phyloP scores from a whole-genome alignment of 2,888 invertebrate species.

The Bimastos eiseni region DNA sequence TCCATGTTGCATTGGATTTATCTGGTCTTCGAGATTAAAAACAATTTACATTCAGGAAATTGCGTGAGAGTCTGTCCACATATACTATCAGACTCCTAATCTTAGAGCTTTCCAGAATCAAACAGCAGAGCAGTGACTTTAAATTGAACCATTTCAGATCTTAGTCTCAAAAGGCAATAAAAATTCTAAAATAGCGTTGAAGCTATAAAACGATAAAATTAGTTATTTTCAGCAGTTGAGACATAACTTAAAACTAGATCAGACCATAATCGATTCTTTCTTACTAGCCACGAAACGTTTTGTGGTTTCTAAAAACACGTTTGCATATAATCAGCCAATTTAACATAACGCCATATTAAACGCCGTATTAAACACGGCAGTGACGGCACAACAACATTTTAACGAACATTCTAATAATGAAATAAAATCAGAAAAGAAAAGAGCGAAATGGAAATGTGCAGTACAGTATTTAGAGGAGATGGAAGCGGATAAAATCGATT shows the following conservation, averaged over 20 bases:
- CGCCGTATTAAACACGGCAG: no score
- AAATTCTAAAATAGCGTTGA: not conserved
- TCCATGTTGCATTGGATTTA: not conserved
- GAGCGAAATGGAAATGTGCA: not conserved
- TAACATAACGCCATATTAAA: no score
- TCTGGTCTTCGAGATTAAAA: not conserved
- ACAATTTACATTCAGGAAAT: not conserved
- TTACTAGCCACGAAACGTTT: no score
- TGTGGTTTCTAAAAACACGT: not conserved
- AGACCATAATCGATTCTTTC: no score
- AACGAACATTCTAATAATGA: not conserved
- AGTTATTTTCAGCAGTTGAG: not conserved
- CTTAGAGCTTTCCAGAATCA: not conserved
- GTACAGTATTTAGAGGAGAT: not conserved
- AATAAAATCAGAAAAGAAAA: not conserved
- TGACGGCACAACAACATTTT: not conserved
- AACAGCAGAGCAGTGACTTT: not conserved
- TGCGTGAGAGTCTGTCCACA: not conserved
- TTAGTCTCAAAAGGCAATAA: not conserved
- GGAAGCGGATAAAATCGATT: not conserved
- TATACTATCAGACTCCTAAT: not conserved
- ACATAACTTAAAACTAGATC: not conserved
- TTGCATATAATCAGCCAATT: no score
- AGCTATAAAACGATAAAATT: not conserved
- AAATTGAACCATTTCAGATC: not conserved